Conservation (phyloP, 2,888 invertebrate species). For the Phymatocera aterrima region DNA sequence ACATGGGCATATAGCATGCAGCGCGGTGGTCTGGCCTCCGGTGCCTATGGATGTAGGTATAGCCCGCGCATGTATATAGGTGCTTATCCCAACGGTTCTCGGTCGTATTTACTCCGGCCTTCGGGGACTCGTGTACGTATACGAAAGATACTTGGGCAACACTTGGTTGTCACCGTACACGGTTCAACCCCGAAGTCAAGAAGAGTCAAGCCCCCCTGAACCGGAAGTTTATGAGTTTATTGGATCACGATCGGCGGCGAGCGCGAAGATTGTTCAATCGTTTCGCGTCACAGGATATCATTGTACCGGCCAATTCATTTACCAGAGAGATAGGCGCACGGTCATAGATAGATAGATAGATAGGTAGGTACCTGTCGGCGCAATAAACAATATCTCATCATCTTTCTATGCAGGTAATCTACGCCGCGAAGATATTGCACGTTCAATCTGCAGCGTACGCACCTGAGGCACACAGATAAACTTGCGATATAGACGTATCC, state of each 20-base stretch:
- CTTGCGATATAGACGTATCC: no score
- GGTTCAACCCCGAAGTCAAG: neutral
- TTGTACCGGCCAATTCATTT: neutral
- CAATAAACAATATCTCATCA: no score
- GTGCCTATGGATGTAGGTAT: neutral
- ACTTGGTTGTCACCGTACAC: constrained; percentile 11
- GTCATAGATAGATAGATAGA: no score
- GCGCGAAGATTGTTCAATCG: neutral
- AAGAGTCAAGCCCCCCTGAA: neutral
- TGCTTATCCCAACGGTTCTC: neutral
- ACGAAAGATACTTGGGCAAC: neutral
- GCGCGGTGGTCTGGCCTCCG: neutral
- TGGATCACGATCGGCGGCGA: neutral
- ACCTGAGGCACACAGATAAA: no score
- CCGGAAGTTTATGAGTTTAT: constrained; percentile 7
- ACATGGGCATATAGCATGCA: neutral
- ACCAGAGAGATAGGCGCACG: no score
- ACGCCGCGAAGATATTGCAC: no score
- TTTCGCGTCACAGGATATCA: neutral
- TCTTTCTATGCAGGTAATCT: no score
- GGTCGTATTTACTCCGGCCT: neutral
- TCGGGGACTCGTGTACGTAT: constrained; percentile 20
- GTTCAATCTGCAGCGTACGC: no score
- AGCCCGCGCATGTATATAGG: neutral
- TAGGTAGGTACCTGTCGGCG: no score